Conservation (phyloP, 2,797 vertebrate species). For the Pangasius sanitwongsei region DNA sequence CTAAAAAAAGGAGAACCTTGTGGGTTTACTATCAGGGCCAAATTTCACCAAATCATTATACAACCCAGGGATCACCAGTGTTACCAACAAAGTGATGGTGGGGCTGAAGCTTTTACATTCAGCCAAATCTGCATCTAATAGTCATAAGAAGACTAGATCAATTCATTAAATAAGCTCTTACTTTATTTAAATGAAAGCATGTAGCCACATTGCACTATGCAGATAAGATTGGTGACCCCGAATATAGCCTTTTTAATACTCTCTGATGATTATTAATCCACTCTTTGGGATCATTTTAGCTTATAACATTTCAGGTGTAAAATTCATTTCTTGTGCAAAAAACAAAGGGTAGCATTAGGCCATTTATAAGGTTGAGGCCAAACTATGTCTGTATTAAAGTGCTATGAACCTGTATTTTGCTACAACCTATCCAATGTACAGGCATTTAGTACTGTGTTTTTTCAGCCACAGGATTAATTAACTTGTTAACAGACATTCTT, state of each 20-base stretch:
- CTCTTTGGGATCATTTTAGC: not conserved
- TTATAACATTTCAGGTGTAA: not conserved
- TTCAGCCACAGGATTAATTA: not conserved
- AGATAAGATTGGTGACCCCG: not conserved
- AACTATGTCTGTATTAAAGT: not conserved
- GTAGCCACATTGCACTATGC: not conserved
- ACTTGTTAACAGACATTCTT: not conserved
- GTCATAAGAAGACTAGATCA: not conserved
- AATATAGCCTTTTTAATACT: not conserved
- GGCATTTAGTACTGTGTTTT: not conserved
- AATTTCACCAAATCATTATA: not conserved
- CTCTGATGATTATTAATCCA: not conserved
- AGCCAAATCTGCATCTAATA: not conserved
- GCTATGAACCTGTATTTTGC: not conserved
- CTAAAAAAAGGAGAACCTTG: constrained; percentile 64
- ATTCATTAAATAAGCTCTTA: not conserved
- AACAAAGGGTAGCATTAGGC: too few relatives aligned
- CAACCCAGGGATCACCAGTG: not conserved
- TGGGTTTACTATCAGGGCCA: not conserved
- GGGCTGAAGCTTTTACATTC: not conserved
- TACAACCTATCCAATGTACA: not conserved
- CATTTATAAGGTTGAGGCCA: not conserved
- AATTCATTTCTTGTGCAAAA: not conserved
- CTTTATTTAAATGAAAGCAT: constrained; percentile 1
- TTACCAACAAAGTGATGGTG: not conserved